Conservation (phyloP, 2,888 invertebrate species). For the Eurois occulta region DNA sequence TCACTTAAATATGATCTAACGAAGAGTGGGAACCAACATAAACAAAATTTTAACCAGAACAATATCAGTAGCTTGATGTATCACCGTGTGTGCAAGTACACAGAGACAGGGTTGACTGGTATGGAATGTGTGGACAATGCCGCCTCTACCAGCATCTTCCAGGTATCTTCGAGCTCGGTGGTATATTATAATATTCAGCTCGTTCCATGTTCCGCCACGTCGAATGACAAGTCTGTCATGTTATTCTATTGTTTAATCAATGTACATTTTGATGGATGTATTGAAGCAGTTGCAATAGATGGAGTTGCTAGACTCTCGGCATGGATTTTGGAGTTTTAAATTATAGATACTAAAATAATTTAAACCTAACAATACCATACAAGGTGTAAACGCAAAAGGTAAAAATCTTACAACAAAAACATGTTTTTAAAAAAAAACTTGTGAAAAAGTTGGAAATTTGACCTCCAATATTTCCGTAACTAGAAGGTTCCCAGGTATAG, state of each 20-base stretch:
- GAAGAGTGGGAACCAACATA: neutral
- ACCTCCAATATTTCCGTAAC: too few relatives aligned
- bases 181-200: conserved; percentile 27
- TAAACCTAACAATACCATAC: too few relatives aligned
- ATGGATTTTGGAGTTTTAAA: neutral
- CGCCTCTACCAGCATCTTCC: neutral
- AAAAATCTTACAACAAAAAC: too few relatives aligned
- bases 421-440: too few relatives aligned
- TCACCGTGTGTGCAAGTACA: too few relatives aligned
- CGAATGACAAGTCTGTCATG: conserved; percentile 28
- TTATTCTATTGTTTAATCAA: conserved; percentile 9
- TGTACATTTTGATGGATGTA: conserved; percentile 1
- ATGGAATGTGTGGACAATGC: neutral
- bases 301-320: neutral
- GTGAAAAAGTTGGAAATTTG: too few relatives aligned
- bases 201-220: conserved; percentile 57
- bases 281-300: neutral
- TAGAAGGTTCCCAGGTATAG: too few relatives aligned
- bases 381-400: too few relatives aligned
- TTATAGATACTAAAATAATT: neutral
- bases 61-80: neutral
- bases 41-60: neutral
- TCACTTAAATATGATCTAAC: neutral
- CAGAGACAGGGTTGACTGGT: neutral
- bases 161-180: neutral